Percentiles rank a stretch among this genome's conserved stretches.
Evolutionary conservation across 2,888 invertebrate species (phyloP).

Genomic region (Pogonocherus hispidulus): DNA sequence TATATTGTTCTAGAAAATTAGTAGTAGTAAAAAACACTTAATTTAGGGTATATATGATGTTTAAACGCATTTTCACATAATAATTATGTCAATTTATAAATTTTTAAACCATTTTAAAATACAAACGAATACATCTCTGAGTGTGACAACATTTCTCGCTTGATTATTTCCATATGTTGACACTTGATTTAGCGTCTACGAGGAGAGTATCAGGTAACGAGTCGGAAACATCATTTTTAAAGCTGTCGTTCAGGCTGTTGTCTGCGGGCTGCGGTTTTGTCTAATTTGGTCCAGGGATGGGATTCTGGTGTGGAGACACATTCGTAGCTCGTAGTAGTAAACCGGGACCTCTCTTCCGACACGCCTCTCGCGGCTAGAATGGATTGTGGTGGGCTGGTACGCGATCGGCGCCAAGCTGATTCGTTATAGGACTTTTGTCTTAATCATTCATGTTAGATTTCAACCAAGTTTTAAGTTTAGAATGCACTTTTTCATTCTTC

Average conservation of each 20-base stretch:
- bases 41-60: no score
- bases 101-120: neutral
- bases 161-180: slow-evolving; percentile 36
- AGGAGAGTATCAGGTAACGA: slow-evolving; percentile 49
- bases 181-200: slow-evolving; percentile 31
- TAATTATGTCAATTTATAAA: no score
- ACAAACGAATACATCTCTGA: neutral
- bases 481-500: no score
- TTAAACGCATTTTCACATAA: no score
- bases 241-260: slow-evolving; percentile 53
- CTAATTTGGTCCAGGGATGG: slow-evolving; percentile 24
- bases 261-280: slow-evolving; percentile 35
- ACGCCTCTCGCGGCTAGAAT: slow-evolving; percentile 3
- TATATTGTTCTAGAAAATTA: no score
- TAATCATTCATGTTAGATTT: neutral
- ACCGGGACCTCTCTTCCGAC: neutral
- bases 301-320: neutral
- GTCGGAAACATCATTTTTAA: slow-evolving; percentile 52
- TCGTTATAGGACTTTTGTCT: neutral
- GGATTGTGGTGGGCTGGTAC: neutral
- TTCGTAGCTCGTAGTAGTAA: slow-evolving; percentile 2
- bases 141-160: neutral
- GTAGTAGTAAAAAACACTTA: no score
- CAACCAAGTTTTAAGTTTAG: no score
- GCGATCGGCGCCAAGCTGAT: neutral